These are phyloP conservation scores for Megalops cyprinoides DNA, from an alignment of 2,797 vertebrate genomes.

Conservation along the genomic window DNA sequence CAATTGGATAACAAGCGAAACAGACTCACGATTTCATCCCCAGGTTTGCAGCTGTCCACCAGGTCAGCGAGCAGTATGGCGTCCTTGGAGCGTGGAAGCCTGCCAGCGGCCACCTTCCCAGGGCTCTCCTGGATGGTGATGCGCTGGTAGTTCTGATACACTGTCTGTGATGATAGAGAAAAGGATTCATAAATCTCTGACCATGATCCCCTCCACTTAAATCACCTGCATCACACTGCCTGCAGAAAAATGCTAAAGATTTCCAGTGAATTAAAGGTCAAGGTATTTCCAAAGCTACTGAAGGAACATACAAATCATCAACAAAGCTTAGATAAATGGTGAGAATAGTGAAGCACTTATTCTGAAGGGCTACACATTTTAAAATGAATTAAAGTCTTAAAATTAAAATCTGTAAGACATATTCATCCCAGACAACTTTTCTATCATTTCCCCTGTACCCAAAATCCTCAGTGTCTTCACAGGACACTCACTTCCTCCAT, in stretches of 20 bases:
- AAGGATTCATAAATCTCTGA: neutral
- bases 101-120: slow-evolving; percentile 91
- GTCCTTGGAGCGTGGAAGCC: slow-evolving; percentile 94
- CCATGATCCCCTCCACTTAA: no score
- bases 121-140: slow-evolving; percentile 98
- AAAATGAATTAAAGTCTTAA: no score
- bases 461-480: neutral
- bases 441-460: no score
- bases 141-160: slow-evolving; percentile 98
- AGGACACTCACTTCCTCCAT: slow-evolving; percentile 89
- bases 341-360: neutral
- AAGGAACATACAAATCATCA: neutral
- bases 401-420: no score
- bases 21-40: slow-evolving; percentile 92
- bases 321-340: neutral
- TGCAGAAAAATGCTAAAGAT: neutral
- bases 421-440: no score
- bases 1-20: neutral
- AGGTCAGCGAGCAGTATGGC: slow-evolving; percentile 93
- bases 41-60: slow-evolving; percentile 94
- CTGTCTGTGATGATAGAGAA: slow-evolving; percentile 72
- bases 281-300: neutral
- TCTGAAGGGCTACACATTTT: no score
- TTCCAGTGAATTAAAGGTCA: neutral
- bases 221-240: no score